phyloP scores from a whole-genome alignment of 2,888 invertebrate species.

The Coecobrya sp. region DNA sequence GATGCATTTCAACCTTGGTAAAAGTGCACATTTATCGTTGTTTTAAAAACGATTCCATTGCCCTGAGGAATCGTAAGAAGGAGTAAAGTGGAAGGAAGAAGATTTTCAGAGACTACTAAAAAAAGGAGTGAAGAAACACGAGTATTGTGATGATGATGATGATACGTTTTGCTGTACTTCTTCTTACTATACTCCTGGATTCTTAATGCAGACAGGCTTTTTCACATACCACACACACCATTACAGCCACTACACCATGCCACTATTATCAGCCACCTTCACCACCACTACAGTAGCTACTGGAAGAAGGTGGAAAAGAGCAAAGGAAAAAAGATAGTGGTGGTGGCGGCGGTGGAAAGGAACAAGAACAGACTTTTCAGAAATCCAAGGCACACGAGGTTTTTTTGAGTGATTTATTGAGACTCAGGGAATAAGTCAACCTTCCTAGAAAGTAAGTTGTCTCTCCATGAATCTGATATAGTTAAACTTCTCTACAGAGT shows the following conservation, averaged over 20 bases:
- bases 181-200: neutral
- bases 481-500: slow-evolving; percentile 71
- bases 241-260: neutral
- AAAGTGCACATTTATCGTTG: slow-evolving; percentile 83
- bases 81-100: slow-evolving; percentile 74
- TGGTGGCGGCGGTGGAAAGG: slow-evolving; percentile 16
- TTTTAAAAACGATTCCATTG: slow-evolving; percentile 81
- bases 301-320: slow-evolving; percentile 12
- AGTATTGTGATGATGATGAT: slow-evolving; percentile 2
- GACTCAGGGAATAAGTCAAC: slow-evolving; percentile 82
- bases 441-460: slow-evolving; percentile 82
- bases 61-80: slow-evolving; percentile 75
- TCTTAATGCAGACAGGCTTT: slow-evolving; percentile 18
- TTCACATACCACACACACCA: slow-evolving; percentile 30
- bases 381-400: slow-evolving; percentile 80
- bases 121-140: slow-evolving; percentile 55
- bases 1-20: slow-evolving; percentile 82
- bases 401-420: slow-evolving; percentile 82
- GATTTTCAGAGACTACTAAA: slow-evolving; percentile 38
- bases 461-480: slow-evolving; percentile 82
- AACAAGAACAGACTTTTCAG: slow-evolving; percentile 68
- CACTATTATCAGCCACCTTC: slow-evolving; percentile 6
- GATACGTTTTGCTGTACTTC: neutral
- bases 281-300: neutral
- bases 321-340: slow-evolving; percentile 30